These are phyloP conservation scores for Cybosia mesomella DNA, from an alignment of 2,888 invertebrate genomes.

Conservation along the genomic window DNA sequence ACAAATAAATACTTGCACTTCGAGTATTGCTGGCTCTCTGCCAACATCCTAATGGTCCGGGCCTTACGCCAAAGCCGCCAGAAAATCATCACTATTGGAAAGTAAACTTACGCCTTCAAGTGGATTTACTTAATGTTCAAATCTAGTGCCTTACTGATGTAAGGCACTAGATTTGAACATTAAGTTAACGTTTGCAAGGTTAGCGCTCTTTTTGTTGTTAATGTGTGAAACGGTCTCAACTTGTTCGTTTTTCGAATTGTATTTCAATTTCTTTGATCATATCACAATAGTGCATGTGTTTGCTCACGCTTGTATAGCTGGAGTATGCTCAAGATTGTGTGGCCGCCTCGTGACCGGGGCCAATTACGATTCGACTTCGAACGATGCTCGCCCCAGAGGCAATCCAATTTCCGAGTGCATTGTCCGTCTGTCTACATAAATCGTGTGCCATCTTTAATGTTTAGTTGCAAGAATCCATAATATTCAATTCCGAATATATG, in stretches of 20 bases:
- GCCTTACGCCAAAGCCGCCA: slow-evolving; percentile 77
- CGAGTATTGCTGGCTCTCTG: slow-evolving; percentile 70
- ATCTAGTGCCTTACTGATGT: slow-evolving; percentile 47
- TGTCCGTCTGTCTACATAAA: slow-evolving; percentile 68
- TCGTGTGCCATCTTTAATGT: slow-evolving; percentile 51
- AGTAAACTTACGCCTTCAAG: slow-evolving; percentile 74
- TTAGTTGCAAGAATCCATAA: slow-evolving; percentile 34
- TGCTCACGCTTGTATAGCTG: slow-evolving; percentile 44
- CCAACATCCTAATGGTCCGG: slow-evolving; percentile 83
- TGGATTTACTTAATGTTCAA: slow-evolving; percentile 73
- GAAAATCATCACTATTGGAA: slow-evolving; percentile 80
- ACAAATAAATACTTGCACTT: slow-evolving; percentile 83
- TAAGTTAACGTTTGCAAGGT: slow-evolving; percentile 47
- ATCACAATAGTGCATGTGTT: slow-evolving; percentile 42
- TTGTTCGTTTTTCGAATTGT: slow-evolving; percentile 46
- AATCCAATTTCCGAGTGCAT: slow-evolving; percentile 82
- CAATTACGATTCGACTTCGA: slow-evolving; percentile 72
- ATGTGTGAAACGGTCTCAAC: slow-evolving; percentile 33
- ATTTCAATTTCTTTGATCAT: slow-evolving; percentile 52
- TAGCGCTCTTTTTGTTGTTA: slow-evolving; percentile 34
- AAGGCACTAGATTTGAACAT: too few relatives aligned
- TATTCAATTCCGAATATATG: slow-evolving; percentile 18
- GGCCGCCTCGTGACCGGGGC: slow-evolving; percentile 64
- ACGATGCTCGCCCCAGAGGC: slow-evolving; percentile 67
- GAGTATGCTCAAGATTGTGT: slow-evolving; percentile 48